Percentiles rank a stretch among this genome's conserved stretches.
These are phyloP conservation scores for Coreius guichenoti DNA, from an alignment of 2,797 vertebrate genomes.

Conservation along the genomic window DNA sequence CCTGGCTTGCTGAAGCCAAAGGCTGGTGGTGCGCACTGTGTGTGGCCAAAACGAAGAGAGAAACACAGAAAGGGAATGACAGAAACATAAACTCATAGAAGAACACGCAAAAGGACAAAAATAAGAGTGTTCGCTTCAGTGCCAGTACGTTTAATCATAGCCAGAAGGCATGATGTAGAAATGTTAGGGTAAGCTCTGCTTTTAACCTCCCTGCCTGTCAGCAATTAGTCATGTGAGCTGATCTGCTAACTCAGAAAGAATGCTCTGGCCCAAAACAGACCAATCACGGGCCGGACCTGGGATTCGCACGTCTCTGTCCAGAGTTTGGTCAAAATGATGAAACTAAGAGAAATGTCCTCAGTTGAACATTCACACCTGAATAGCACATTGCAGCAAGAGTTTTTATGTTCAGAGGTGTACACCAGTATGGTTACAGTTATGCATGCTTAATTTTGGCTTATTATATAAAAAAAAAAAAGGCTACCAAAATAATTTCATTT, in stretches of 20 bases:
- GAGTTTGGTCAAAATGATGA: constrained; percentile 72
- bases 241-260: constrained; percentile 54
- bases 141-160: constrained; percentile 51
- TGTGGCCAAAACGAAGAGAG: constrained; percentile 43
- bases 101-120: constrained; percentile 34
- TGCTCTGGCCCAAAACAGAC: constrained; percentile 26
- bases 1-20: constrained; percentile 47
- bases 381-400: constrained; percentile 10
- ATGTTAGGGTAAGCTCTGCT: constrained; percentile 51
- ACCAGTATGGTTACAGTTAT: constrained; percentile 6
- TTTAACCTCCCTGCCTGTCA: constrained; percentile 53
- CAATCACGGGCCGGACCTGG: constrained; percentile 7
- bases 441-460: background rate
- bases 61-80: constrained; percentile 30
- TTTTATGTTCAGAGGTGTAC: background rate
- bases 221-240: constrained; percentile 45
- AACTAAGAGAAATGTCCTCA: constrained; percentile 73
- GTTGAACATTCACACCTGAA: constrained; percentile 43
- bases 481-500: background rate
- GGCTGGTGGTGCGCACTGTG: constrained; percentile 8
- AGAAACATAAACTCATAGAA: constrained; percentile 40
- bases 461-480: background rate
- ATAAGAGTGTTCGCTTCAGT: constrained; percentile 44
- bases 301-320: constrained; percentile 41
- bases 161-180: constrained; percentile 51